These are phyloP conservation scores for Ramphastos sulfuratus DNA, from an alignment of 2,113 vertebrate species.

Conservation along the genomic window DNA sequence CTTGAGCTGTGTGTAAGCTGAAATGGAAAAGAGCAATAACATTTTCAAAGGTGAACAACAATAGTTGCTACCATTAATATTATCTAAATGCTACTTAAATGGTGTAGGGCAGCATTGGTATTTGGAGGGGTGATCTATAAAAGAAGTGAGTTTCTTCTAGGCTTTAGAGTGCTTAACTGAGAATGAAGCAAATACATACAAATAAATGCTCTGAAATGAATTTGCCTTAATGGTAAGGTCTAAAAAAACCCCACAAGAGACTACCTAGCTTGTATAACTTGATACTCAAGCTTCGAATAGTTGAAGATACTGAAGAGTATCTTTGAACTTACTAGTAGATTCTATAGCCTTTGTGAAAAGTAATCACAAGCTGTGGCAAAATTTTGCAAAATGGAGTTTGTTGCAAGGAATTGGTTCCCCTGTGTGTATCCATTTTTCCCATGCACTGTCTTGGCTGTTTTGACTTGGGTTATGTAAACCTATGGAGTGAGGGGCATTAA, in stretches of 20 bases:
- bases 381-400: not conserved
- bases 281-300: not conserved
- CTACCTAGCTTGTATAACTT: not conserved
- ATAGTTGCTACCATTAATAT: not conserved
- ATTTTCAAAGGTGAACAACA: not conserved
- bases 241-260: not conserved
- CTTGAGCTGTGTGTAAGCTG: not conserved
- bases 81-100: not conserved
- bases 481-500: rapidly evolving
- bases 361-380: too few species aligned
- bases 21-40: not conserved
- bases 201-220: not conserved
- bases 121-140: not conserved
- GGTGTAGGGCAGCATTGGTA: not conserved
- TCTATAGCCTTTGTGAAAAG: not conserved
- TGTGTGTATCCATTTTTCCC: not conserved
- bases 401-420: not conserved
- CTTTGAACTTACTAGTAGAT: not conserved
- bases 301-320: not conserved
- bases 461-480: not conserved
- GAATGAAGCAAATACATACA: not conserved
- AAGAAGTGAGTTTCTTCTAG: not conserved
- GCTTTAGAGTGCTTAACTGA: not conserved
- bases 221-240: not conserved
- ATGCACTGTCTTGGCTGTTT: rapidly evolving